Evolutionary conservation across 2,113 vertebrate genomes (phyloP).

Genomic region (Lophura nycthemera): DNA sequence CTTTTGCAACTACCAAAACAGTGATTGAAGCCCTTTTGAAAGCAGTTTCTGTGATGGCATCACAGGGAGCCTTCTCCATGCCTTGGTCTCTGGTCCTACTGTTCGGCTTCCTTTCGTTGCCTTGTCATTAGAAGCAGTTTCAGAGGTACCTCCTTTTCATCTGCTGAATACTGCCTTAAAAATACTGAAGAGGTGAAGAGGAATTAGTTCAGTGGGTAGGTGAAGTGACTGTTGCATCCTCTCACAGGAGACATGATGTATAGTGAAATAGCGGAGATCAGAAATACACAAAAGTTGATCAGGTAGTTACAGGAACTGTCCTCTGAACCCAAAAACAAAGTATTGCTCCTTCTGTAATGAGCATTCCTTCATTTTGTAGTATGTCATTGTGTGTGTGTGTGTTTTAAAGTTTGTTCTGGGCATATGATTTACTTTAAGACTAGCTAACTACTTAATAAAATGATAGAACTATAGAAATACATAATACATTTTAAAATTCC

Average conservation of each 20-base stretch:
- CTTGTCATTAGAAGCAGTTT: background rate
- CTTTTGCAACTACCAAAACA: background rate
- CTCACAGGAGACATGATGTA: background rate
- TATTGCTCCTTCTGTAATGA: background rate
- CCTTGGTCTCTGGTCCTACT: background rate
- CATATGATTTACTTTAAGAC: background rate
- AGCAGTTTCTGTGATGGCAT: background rate
- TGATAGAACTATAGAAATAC: rapidly evolving
- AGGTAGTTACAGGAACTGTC: background rate
- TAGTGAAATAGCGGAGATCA: background rate
- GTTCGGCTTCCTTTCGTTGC: background rate
- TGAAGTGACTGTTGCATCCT: background rate
- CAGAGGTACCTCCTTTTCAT: background rate
- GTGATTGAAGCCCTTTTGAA: background rate
- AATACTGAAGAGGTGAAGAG: background rate
- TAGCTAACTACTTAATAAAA: background rate
- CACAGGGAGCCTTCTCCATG: background rate
- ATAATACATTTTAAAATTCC: rapidly evolving
- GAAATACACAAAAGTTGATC: background rate
- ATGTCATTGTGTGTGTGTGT: background rate
- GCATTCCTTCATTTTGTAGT: background rate
- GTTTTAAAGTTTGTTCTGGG: background rate
- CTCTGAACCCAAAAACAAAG: background rate
- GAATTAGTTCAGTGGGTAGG: background rate
- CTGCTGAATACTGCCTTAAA: background rate